phyloP scores from a whole-genome alignment of 1,140 invertebrate species.

The Gryon sp. region DNA sequence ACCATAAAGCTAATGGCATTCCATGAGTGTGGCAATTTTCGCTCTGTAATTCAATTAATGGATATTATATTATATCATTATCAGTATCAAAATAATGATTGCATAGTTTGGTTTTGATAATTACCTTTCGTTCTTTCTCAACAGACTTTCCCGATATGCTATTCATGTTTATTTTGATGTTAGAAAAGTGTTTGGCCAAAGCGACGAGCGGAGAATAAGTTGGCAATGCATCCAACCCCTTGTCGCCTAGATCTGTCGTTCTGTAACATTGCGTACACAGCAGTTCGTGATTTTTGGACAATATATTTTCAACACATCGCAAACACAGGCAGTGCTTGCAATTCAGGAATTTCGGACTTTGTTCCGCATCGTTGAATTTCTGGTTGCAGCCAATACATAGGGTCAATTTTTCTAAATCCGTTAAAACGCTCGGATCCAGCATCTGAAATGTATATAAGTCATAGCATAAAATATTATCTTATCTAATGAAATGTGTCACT shows the following conservation, averaged over 20 bases:
- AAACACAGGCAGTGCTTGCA: conserved; percentile 89
- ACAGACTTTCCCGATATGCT: conserved; percentile 71
- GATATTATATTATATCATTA: too few species aligned
- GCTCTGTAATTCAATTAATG: too few species aligned
- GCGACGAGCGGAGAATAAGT: conserved; percentile 84
- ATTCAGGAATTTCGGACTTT: conserved; percentile 85
- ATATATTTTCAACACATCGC: conserved; percentile 84
- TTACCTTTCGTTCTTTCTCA: conserved; percentile 81
- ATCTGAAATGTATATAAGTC: too few species aligned
- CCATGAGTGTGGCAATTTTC: conserved; percentile 86
- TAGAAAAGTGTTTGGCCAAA: conserved; percentile 82
- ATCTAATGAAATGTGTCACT: too few species aligned
- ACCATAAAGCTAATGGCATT: conserved; percentile 87
- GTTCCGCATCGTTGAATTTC: conserved; percentile 85
- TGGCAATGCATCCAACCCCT: conserved; percentile 83
- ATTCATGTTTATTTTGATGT: conserved; percentile 80
- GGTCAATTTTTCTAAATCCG: conserved; percentile 85
- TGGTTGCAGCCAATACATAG: conserved; percentile 85
- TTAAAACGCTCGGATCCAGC: conserved; percentile 80
- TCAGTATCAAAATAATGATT: too few species aligned
- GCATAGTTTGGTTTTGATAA: neutral
- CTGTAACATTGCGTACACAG: conserved; percentile 86
- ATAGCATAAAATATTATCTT: too few species aligned
- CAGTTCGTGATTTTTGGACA: conserved; percentile 83
- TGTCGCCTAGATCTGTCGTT: conserved; percentile 82